Conservation (phyloP, 2,113 vertebrate species). For the Corvus cornix region DNA sequence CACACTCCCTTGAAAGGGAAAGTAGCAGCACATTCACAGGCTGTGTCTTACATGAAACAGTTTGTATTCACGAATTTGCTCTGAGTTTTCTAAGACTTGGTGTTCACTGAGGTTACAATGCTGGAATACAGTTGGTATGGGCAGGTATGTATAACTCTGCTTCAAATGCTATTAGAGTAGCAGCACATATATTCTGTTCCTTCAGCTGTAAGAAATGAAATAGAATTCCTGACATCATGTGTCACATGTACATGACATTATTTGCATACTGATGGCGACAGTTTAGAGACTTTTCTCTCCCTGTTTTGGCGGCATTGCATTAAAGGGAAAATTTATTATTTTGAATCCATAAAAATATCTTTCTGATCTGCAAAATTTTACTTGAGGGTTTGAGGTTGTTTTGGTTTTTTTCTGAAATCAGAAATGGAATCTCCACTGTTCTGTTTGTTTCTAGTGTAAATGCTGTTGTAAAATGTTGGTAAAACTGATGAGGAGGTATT, state of each 20-base stretch:
- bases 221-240: conserved; percentile 53
- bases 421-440: neutral
- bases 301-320: neutral
- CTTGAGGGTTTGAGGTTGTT: neutral
- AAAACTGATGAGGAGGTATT: neutral
- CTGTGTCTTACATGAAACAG: conserved; percentile 69
- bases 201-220: conserved; percentile 59
- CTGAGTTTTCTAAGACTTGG: conserved; percentile 56
- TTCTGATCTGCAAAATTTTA: neutral
- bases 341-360: neutral
- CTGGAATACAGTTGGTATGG: conserved; percentile 97
- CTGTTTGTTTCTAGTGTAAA: neutral
- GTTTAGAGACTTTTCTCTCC: neutral
- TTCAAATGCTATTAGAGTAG: conserved; percentile 19
- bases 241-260: conserved; percentile 41
- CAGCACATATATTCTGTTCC: conserved; percentile 23
- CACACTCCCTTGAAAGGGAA: conserved; percentile 66
- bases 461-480: neutral
- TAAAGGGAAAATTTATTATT: neutral
- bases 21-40: conserved; percentile 54
- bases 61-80: conserved; percentile 50
- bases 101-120: conserved; percentile 78
- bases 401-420: neutral
- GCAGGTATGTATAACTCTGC: conserved; percentile 85
- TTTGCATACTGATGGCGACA: conserved; percentile 9